These are phyloP conservation scores for Semotilus atromaculatus DNA, from an alignment of 2,797 vertebrate genomes.

Conservation along the genomic window DNA sequence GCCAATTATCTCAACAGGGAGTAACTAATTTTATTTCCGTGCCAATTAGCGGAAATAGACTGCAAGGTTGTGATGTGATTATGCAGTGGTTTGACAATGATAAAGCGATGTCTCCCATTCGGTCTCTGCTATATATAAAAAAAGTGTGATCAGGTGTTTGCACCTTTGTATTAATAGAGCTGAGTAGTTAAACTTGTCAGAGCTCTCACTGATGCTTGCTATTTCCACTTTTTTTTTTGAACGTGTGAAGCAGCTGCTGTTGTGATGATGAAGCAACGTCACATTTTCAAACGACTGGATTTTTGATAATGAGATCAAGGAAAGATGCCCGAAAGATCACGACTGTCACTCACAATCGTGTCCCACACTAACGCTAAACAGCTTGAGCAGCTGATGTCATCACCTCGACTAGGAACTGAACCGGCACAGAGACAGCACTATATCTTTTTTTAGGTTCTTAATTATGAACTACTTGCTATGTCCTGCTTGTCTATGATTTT, in stretches of 20 bases:
- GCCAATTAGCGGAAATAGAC: slow-evolving; percentile 32
- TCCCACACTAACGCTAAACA: slow-evolving; percentile 2
- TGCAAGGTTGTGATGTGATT: background rate
- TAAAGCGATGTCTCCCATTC: background rate
- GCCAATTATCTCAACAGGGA: background rate
- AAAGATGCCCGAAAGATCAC: slow-evolving; percentile 23
- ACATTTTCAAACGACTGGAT: slow-evolving; percentile 42
- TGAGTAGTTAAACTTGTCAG: slow-evolving; percentile 52
- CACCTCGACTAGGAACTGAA: background rate
- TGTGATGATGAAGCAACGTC: slow-evolving; percentile 52
- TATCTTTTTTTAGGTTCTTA: background rate
- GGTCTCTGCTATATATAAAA: slow-evolving; percentile 27
- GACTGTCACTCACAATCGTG: slow-evolving; percentile 40
- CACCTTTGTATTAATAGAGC: slow-evolving; percentile 52
- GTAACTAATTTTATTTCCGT: slow-evolving; percentile 11
- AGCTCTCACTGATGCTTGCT: slow-evolving; percentile 36
- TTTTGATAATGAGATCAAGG: slow-evolving; percentile 65
- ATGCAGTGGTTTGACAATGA: slow-evolving; percentile 13
- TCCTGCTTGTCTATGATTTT: slow-evolving; percentile 31
- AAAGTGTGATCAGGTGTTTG: slow-evolving; percentile 58
- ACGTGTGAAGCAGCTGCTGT: slow-evolving; percentile 59
- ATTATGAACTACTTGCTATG: background rate
- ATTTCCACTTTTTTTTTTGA: slow-evolving; percentile 31
- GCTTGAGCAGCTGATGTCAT: slow-evolving; percentile 33
- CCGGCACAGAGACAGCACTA: background rate